Evolutionary conservation across 2,888 invertebrate genomes (phyloP).

Genomic region (Phaedon cochleariae): DNA sequence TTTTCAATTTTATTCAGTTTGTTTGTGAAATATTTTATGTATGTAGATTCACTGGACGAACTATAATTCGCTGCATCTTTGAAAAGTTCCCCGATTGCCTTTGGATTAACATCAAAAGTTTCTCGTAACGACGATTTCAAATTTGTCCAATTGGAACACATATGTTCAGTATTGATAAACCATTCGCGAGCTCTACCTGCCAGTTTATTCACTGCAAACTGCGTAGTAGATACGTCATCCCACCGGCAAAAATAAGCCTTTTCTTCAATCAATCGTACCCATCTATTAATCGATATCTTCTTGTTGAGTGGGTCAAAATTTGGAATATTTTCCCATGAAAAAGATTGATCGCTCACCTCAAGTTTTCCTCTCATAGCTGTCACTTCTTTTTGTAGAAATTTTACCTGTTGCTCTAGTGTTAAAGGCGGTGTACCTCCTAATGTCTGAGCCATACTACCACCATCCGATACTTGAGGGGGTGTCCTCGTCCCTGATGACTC

Average conservation of each 20-base stretch:
- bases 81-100: background rate
- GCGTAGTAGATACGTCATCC: background rate
- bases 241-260: background rate
- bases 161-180: background rate
- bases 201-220: background rate
- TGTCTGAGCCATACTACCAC: background rate
- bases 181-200: background rate
- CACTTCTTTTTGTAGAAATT: background rate
- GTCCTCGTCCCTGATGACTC: too few relatives aligned
- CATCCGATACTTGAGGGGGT: too few relatives aligned
- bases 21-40: background rate
- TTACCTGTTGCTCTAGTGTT: background rate
- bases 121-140: too few relatives aligned
- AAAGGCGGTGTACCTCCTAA: background rate
- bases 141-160: too few relatives aligned
- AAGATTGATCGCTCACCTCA: too few relatives aligned
- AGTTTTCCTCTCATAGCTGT: background rate
- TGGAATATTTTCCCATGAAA: too few relatives aligned
- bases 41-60: background rate
- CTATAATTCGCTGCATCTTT: slow-evolving; percentile 1
- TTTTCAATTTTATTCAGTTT: slow-evolving; percentile 1
- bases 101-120: background rate
- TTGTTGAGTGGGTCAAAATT: background rate
- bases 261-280: background rate
- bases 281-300: background rate